Conservation (phyloP, 2,888 invertebrate species). For the Polia nebulosa region DNA sequence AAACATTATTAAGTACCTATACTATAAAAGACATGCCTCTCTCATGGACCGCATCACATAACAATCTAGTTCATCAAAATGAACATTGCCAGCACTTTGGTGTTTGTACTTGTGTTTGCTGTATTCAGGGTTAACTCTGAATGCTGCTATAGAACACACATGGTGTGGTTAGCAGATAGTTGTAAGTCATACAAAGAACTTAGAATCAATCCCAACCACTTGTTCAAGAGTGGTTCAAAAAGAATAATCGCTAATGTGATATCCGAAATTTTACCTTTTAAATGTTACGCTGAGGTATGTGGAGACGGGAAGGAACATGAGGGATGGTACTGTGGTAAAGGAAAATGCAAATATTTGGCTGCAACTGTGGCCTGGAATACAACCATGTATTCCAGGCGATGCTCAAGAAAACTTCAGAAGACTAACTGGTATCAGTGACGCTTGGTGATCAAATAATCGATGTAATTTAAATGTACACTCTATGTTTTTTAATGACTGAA, state of each 20-base stretch:
- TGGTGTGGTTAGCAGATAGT: not conserved
- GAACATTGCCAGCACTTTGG: not conserved
- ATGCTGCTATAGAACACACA: not conserved
- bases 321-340: not conserved
- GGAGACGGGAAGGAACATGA: not conserved
- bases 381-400: not conserved
- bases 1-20: no score
- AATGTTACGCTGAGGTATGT: no score
- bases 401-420: constrained; percentile 6
- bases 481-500: no score
- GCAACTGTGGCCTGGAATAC: no score
- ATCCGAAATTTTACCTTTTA: no score
- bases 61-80: not conserved
- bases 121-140: not conserved
- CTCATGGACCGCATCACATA: not conserved
- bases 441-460: no score
- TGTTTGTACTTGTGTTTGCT: not conserved
- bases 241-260: no score
- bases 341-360: constrained; percentile 16
- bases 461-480: no score
- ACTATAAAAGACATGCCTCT: not conserved
- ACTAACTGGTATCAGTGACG: no score
- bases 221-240: no score
- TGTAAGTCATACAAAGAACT: not conserved
- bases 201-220: no score